phyloP scores from a whole-genome alignment of 2,797 vertebrate species.

The Hozukius guyotensis region DNA sequence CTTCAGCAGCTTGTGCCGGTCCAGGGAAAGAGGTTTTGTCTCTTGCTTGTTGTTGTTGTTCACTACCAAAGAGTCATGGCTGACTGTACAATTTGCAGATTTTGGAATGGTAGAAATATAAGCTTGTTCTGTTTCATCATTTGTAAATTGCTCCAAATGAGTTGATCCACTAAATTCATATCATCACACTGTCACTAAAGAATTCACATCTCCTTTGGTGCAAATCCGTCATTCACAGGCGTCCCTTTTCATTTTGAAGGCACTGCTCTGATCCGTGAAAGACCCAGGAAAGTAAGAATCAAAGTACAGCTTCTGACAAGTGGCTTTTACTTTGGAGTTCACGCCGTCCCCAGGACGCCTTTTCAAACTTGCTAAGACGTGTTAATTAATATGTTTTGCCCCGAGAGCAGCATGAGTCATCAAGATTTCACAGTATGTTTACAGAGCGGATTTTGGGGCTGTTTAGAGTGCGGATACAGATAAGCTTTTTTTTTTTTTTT shows the following conservation, averaged over 20 bases:
- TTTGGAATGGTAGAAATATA: not conserved
- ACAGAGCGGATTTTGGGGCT: constrained; percentile 42
- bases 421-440: constrained; percentile 55
- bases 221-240: not conserved
- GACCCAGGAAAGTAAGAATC: constrained; percentile 22
- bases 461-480: constrained; percentile 53
- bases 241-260: not conserved
- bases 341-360: constrained; percentile 23
- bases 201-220: not conserved
- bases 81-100: not conserved
- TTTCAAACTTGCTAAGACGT: constrained; percentile 51
- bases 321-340: constrained; percentile 38
- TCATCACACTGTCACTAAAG: not conserved
- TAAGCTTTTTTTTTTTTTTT: constrained; percentile 30
- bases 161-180: not conserved
- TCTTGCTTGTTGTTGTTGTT: not conserved
- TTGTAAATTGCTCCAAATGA: constrained; percentile 4
- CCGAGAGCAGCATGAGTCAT: constrained; percentile 57
- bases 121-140: not conserved
- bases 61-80: not conserved
- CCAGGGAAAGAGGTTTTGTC: not conserved
- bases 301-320: constrained; percentile 12
- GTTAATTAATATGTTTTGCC: constrained; percentile 64
- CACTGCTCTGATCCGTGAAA: not conserved
- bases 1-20: constrained; percentile 26